Percentiles rank a stretch among this genome's conserved stretches.
phyloP scores from a whole-genome alignment of 2,797 vertebrate species.

The Sitta carolinensis region DNA sequence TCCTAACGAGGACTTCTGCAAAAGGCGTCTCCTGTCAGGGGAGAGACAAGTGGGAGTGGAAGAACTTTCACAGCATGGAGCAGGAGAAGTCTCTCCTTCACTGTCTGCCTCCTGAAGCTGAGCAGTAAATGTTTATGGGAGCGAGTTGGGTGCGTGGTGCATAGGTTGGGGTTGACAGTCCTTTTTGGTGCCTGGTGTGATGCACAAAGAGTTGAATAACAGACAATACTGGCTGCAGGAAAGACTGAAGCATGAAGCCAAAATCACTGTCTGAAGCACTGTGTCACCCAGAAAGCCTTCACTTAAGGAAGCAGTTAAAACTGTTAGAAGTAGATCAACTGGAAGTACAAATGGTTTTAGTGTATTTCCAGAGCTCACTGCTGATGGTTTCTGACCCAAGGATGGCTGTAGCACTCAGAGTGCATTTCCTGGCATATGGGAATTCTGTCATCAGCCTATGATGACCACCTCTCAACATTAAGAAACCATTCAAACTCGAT shows the following conservation, averaged over 20 bases:
- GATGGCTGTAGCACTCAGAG: neutral
- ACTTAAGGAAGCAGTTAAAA: neutral
- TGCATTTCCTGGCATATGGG: neutral
- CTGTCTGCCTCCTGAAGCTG: neutral
- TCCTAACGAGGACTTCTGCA: too few relatives aligned
- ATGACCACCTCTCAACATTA: neutral
- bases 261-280: neutral
- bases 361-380: neutral
- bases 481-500: neutral
- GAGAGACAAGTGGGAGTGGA: too few relatives aligned
- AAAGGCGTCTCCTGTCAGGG: too few relatives aligned
- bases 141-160: rapidly evolving
- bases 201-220: neutral
- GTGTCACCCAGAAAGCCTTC: neutral
- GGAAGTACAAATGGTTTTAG: neutral
- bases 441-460: neutral
- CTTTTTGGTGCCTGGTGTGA: neutral
- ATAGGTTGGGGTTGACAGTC: neutral
- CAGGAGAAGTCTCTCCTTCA: neutral
- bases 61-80: neutral
- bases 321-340: neutral
- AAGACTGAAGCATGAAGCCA: neutral
- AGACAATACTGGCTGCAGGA: neutral
- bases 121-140: neutral
- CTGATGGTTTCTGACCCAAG: neutral